phyloP scores from a whole-genome alignment of 2,888 invertebrate genomes.

The Synanthedon tipuliformis region DNA sequence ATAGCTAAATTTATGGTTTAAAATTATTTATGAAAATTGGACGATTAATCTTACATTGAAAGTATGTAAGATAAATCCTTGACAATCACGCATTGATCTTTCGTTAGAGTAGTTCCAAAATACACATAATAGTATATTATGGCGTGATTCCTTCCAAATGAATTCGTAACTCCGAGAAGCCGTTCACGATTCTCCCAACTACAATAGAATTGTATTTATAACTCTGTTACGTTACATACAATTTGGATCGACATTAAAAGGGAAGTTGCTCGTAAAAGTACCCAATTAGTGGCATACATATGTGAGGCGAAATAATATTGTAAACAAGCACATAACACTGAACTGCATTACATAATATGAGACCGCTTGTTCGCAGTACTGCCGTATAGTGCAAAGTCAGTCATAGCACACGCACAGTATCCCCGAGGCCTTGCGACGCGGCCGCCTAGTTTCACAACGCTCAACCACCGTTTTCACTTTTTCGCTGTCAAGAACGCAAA shows the following conservation, averaged over 20 bases:
- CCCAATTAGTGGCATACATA: background rate
- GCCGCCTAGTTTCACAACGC: slow-evolving; percentile 59
- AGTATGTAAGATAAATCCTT: no score
- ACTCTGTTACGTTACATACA: background rate
- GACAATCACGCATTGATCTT: no score
- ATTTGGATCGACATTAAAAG: background rate
- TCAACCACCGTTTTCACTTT: slow-evolving; percentile 67
- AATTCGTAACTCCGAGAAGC: no score
- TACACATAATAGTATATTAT: slow-evolving; percentile 3
- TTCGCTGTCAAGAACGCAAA: slow-evolving; percentile 69
- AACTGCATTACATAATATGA: slow-evolving; percentile 3
- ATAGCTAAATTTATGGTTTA: no score
- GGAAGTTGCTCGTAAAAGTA: background rate
- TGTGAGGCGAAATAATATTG: background rate
- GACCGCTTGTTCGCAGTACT: slow-evolving; percentile 24
- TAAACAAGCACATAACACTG: background rate
- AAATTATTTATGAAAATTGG: no score
- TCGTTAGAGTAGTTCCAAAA: background rate
- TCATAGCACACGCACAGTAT: slow-evolving; percentile 9
- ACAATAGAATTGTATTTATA: no score
- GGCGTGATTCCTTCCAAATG: slow-evolving; percentile 1
- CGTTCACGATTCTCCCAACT: no score
- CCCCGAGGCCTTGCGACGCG: slow-evolving; percentile 23
- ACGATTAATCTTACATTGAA: no score
- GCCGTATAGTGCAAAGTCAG: slow-evolving; percentile 13